Percentiles rank a stretch among this genome's conserved stretches.
phyloP scores from a whole-genome alignment of 2,797 vertebrate species.

The Danio jaintianensis region DNA sequence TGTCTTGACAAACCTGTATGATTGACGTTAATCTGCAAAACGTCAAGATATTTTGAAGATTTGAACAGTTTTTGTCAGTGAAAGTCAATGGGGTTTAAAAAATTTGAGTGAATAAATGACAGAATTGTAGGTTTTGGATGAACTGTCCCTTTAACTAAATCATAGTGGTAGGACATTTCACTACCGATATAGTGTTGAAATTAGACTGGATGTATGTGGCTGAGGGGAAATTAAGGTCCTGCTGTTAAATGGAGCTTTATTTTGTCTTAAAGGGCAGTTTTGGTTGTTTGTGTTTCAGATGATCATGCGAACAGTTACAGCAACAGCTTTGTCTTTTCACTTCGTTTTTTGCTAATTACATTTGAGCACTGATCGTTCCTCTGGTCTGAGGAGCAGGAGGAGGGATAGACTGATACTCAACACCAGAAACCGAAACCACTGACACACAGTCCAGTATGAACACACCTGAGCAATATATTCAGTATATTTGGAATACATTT shows the following conservation, averaged over 20 bases:
- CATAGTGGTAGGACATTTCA: neutral
- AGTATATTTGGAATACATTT: conserved; percentile 28
- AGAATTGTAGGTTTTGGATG: neutral
- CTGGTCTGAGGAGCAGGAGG: conserved; percentile 2
- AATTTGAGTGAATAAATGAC: neutral
- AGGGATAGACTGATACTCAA: neutral
- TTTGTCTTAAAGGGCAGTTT: conserved; percentile 34
- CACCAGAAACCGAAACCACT: conserved; percentile 37
- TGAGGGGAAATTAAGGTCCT: conserved; percentile 53
- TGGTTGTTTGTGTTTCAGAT: conserved; percentile 1
- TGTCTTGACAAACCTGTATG: neutral
- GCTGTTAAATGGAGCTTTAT: conserved; percentile 35
- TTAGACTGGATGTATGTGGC: conserved; percentile 21
- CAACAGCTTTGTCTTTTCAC: conserved; percentile 39
- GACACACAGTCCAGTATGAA: conserved; percentile 41
- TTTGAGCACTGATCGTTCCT: conserved; percentile 31
- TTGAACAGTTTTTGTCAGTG: conserved; percentile 8
- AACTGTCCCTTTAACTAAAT: neutral
- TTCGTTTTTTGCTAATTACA: conserved; percentile 32
- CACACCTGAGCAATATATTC: conserved; percentile 29
- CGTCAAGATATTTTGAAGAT: neutral
- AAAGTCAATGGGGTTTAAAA: neutral
- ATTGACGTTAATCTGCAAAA: neutral
- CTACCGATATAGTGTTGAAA: conserved; percentile 34
- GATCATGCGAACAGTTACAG: conserved; percentile 38